Evolutionary conservation across 2,797 vertebrate genomes (phyloP), one percentile per base, ranked within the genome.

Genomic region (Dendrocincla fuliginosa): DNA sequence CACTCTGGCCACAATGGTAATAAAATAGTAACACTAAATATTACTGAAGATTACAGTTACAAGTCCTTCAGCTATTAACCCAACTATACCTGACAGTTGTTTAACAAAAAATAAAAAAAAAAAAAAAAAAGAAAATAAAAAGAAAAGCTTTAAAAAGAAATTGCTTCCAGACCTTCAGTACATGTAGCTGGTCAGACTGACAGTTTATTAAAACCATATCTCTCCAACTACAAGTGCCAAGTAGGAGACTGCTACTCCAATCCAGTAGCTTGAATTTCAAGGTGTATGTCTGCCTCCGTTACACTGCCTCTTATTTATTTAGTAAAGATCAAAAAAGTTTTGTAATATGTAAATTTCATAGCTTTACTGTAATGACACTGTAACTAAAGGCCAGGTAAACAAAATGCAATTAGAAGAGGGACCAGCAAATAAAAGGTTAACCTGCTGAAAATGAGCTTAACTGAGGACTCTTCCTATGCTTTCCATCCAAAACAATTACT

Each of bases 401-500:
- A 84, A 90, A 89, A 61, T 16, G 11, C 20, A 64, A 24, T 33
- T 37, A 64, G 30, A 80, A 77, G 30, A 76, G 1, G 3, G 5
- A 61, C 53, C 71, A 87, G 87, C 49, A 93, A 85, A 64, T 24
- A 83, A 87, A 61, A 41, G 28, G 95, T 96, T 96, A 96, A 93
- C 60, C 46, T 60, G 19, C 20, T 59, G 60, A 84, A 67, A 87
- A 88, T 8, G 3, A 83, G 13, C 30, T 55, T 39, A 35, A 46
- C 5, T 10, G 30, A 87, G 56, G 49, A 50, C 78, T 83, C 56
- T 60, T 95, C 81, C 92, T 83, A 50, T 27, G 20, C 16, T 77
- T 49, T 89, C 27, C 10, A 57, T 78, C n/a, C 87, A 57, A 59
- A 96, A 96, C 95, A 97, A 97, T 96, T 80, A 89, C 92, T 94